Evolutionary conservation across 2,797 vertebrate species (phyloP), one percentile per base, ranked within the genome.

Genomic region (Telmatherina bonti): DNA sequence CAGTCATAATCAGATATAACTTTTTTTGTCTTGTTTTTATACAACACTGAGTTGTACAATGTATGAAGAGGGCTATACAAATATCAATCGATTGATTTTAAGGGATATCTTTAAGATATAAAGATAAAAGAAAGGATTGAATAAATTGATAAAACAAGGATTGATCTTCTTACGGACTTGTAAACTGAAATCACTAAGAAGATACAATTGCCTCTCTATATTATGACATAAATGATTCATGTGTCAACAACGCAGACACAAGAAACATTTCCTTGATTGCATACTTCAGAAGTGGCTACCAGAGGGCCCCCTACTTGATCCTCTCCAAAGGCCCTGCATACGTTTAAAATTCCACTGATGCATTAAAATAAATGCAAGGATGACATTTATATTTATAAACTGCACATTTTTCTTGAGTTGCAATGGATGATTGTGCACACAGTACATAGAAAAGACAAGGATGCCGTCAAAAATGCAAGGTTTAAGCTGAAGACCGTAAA

Each of bases 341-440:
- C n/a, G n/a, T n/a, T n/a, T n/a, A n/a, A n/a, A n/a, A n/a, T n/a
- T 49, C 54, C 12, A 38, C 38, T 31, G 56, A 22, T 67, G 57
- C 67, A n/a, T n/a, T 29, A 62, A 67, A 33, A 7, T n/a, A 70
- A 67, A 76, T 20, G 13, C 11, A 54, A 31, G 4, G 29, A 59
- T 49, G 51, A 4, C 27, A 24, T 45, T 72, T 8, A 31, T 74
- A 58, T 78, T 65, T 69, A 7, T 13, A 33, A 62, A 53, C 47
- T 16, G 38, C 33, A 74, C 20, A 36, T 49, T 54, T 69, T 78
- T n/a, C 12, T 49, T 43, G 26, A 11, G 18, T 43, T 58, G 62
- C 58, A 41, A 8, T 31, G 31, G 51, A 57, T 11, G 18, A 13
- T 30, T 62, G 36, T 4, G 41, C 56, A 65, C 38, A 33, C 27